Percentiles rank a stretch among this genome's conserved stretches.
Conservation (phyloP, 2,797 vertebrate genomes). For the Hirundo rustica region DNA sequence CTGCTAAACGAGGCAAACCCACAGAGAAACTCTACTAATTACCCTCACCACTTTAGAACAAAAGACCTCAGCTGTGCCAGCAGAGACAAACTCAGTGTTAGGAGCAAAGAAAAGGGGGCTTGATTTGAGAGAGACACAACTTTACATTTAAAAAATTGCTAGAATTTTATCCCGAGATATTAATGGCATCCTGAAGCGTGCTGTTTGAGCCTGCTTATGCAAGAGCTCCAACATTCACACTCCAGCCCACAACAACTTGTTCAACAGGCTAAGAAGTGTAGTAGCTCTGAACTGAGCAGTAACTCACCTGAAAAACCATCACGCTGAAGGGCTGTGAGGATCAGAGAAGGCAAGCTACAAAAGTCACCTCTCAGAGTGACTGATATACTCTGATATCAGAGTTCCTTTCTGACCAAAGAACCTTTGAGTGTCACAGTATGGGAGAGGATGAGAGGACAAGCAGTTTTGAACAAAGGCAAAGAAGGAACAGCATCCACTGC, state of each 20-base stretch:
- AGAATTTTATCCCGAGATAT: background rate
- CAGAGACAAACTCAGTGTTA: background rate
- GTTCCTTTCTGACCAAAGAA: background rate
- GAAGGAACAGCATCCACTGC: background rate
- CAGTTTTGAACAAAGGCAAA: background rate
- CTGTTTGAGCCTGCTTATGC: constrained; percentile 17
- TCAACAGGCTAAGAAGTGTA: constrained; percentile 23
- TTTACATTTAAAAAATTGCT: background rate
- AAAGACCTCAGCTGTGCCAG: background rate
- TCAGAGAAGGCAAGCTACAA: background rate
- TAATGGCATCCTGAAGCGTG: constrained; percentile 11
- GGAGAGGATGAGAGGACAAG: background rate
- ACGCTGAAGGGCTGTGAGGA: background rate
- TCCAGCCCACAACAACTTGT: constrained; percentile 52
- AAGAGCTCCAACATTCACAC: constrained; percentile 20
- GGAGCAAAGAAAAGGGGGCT: background rate
- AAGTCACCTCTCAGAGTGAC: background rate
- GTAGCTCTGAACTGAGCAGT: background rate
- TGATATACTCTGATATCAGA: background rate
- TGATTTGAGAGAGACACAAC: background rate
- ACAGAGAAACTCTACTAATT: constrained; percentile 5
- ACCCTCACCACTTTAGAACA: background rate
- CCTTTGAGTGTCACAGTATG: background rate
- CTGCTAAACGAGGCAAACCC: constrained; percentile 44
- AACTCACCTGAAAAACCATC: background rate